These are phyloP conservation scores for Nymphalis polychloros DNA, from an alignment of 2,888 invertebrate species.

Conservation along the genomic window DNA sequence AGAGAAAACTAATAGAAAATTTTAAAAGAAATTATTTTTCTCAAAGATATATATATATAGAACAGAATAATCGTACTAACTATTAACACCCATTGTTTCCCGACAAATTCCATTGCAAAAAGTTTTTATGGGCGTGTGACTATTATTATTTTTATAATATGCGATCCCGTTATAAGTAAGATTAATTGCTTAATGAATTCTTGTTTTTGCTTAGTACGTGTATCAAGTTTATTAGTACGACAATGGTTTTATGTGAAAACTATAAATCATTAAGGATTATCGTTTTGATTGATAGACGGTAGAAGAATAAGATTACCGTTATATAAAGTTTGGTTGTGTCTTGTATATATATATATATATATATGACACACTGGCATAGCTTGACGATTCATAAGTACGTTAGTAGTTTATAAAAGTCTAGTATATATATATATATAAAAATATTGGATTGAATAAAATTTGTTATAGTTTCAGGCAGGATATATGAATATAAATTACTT, in stretches of 20 bases:
- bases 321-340: no score
- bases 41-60: slow-evolving; percentile 32
- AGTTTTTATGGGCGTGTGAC: slow-evolving; percentile 12
- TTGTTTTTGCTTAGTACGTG: slow-evolving; percentile 2
- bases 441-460: no score
- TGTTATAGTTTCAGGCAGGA: no score
- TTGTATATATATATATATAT: no score
- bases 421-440: no score
- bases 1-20: slow-evolving; percentile 1
- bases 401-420: no score
- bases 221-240: background rate
- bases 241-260: slow-evolving; percentile 1
- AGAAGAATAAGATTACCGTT: background rate
- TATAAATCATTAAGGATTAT: slow-evolving; percentile 1
- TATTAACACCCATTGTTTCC: slow-evolving; percentile 31
- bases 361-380: no score
- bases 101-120: slow-evolving; percentile 23
- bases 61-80: slow-evolving; percentile 23
- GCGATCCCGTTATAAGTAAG: slow-evolving; percentile 2
- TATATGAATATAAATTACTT: no score
- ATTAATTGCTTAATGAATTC: slow-evolving; percentile 6
- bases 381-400: no score
- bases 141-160: slow-evolving; percentile 5
- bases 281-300: background rate
- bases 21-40: slow-evolving; percentile 25